Conservation (phyloP, 2,113 vertebrate species). For the Istiophorus platypterus region DNA sequence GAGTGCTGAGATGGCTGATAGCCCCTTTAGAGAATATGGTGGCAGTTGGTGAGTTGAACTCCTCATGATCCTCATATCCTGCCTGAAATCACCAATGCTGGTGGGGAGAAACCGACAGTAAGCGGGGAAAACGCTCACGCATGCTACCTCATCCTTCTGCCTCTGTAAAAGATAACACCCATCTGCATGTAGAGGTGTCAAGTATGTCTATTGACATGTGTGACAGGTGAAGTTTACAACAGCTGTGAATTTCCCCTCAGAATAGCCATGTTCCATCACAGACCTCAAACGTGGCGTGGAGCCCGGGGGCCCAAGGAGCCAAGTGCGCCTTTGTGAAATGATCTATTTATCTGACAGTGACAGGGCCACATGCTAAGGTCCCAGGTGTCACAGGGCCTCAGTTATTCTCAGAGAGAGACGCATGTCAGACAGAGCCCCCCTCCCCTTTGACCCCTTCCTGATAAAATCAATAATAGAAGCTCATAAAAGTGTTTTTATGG, state of each 20-base stretch:
- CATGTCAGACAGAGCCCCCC: conserved; percentile 21
- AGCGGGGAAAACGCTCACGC: conserved; percentile 13
- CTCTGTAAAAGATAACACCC: conserved; percentile 22
- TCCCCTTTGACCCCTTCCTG: conserved; percentile 23
- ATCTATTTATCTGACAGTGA: conserved; percentile 68
- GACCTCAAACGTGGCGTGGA: conserved; percentile 21
- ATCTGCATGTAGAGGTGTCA: conserved; percentile 34
- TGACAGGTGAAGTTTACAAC: conserved; percentile 72
- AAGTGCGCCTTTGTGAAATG: conserved; percentile 41
- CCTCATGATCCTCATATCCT: conserved; percentile 51
- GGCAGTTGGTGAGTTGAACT: conserved; percentile 59
- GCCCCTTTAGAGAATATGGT: conserved; percentile 61
- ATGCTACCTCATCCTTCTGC: conserved; percentile 5
- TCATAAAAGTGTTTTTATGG: conserved; percentile 42
- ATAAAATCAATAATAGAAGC: conserved; percentile 63
- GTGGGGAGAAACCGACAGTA: conserved; percentile 23
- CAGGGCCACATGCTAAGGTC: conserved; percentile 60
- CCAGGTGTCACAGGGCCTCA: conserved; percentile 40
- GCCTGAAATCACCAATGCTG: conserved; percentile 20
- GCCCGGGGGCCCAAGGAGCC: conserved; percentile 19
- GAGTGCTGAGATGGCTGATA: conserved; percentile 64
- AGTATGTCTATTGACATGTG: conserved; percentile 42
- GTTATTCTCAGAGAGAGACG: conserved; percentile 69
- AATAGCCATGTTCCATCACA: conserved; percentile 62
- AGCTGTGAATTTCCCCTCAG: conserved; percentile 73